Evolutionary conservation across 2,113 vertebrate genomes (phyloP).

Genomic region (Pipra filicauda): DNA sequence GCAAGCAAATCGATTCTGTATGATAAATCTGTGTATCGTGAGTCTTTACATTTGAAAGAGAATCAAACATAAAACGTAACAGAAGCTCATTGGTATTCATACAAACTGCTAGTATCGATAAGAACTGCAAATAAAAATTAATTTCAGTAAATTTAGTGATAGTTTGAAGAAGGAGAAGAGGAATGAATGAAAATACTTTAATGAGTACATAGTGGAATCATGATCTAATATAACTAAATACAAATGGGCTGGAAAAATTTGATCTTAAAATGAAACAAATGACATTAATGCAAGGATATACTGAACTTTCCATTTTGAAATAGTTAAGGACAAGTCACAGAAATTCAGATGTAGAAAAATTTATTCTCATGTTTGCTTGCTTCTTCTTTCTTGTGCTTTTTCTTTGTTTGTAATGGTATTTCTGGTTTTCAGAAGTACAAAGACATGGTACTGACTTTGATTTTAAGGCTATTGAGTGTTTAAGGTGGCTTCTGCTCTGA

Average conservation of each 20-base stretch:
- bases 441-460: neutral
- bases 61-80: neutral
- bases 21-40: neutral
- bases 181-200: neutral
- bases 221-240: neutral
- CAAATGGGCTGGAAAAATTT: neutral
- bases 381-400: neutral
- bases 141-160: neutral
- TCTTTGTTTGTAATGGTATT: neutral
- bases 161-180: neutral
- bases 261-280: neutral
- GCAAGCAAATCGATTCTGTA: neutral
- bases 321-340: neutral
- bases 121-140: neutral
- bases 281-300: neutral
- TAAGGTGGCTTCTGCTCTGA: neutral
- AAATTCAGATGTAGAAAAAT: neutral
- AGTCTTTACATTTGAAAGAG: neutral
- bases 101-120: neutral
- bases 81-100: neutral
- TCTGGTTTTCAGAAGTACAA: neutral
- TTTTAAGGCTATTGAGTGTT: neutral
- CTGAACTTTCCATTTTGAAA: neutral
- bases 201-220: neutral
- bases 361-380: neutral